Conservation (phyloP, 2,113 vertebrate genomes). For the Cairina moschata region DNA sequence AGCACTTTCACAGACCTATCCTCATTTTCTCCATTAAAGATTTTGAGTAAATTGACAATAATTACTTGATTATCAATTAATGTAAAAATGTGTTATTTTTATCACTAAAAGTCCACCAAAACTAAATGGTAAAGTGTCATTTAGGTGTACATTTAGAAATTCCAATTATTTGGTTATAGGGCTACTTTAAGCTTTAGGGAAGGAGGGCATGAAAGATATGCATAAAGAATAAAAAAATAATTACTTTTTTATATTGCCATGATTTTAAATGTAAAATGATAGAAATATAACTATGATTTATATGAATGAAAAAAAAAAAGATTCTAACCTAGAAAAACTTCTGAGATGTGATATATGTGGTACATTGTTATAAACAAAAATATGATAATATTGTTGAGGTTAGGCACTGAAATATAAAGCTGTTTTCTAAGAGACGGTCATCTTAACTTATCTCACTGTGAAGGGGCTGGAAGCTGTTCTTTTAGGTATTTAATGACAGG, state of each 20-base stretch:
- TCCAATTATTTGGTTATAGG: background rate
- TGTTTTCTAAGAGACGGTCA: rapidly evolving
- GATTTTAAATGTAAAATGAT: background rate
- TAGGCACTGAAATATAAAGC: background rate
- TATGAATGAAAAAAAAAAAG: background rate
- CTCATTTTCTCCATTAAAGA: background rate
- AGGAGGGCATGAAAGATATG: background rate
- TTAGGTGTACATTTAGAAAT: background rate
- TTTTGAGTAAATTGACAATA: background rate
- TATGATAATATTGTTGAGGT: background rate
- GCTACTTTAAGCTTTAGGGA: background rate
- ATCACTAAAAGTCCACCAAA: background rate
- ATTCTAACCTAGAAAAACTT: background rate
- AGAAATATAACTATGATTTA: background rate
- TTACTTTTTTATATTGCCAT: background rate
- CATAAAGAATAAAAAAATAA: background rate
- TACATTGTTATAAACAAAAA: background rate
- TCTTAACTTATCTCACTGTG: background rate
- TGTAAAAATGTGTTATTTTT: background rate
- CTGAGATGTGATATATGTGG: background rate
- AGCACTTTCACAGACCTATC: background rate
- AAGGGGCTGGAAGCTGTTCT: background rate
- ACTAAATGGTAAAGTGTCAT: background rate
- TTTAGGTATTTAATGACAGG: background rate
- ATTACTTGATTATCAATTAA: background rate